These are phyloP conservation scores for Austrolebias charrua DNA, from an alignment of 2,797 vertebrate species.

Conservation along the genomic window DNA sequence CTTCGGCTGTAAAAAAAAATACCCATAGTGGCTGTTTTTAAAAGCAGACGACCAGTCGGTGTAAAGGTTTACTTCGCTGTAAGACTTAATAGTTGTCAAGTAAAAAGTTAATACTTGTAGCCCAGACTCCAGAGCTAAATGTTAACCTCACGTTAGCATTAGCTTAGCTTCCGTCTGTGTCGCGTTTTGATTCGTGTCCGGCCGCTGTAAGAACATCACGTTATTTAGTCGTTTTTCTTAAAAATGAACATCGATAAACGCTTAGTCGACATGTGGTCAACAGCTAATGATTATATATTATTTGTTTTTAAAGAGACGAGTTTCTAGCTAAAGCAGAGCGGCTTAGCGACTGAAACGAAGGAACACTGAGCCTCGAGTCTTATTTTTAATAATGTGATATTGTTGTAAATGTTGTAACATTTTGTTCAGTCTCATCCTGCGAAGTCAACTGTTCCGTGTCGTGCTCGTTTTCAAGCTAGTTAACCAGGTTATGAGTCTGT, in stretches of 20 bases:
- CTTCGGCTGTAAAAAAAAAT: background rate
- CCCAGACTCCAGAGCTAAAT: background rate
- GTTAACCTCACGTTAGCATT: conserved; percentile 57
- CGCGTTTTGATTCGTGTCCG: background rate
- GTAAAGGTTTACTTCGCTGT: background rate
- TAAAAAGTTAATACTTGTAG: background rate
- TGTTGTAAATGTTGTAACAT: background rate
- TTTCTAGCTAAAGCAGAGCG: too few relatives aligned
- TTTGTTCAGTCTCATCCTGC: background rate
- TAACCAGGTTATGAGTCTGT: background rate
- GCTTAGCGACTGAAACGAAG: too few relatives aligned
- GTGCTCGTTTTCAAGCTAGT: background rate
- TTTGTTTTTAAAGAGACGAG: too few relatives aligned
- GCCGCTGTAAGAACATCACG: background rate
- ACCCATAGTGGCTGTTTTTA: background rate
- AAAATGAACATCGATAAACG: background rate
- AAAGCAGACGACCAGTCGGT: background rate
- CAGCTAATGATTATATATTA: too few relatives aligned
- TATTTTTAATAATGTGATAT: background rate
- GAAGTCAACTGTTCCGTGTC: too few relatives aligned
- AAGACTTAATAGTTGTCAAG: background rate
- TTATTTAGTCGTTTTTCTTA: background rate
- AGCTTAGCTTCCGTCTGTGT: conserved; percentile 31
- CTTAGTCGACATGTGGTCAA: too few relatives aligned
- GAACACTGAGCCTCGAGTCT: accelerated